Evolutionary conservation across 2,797 vertebrate species (phyloP), one percentile per base, ranked within the genome.

Genomic region (Esox lucius): DNA sequence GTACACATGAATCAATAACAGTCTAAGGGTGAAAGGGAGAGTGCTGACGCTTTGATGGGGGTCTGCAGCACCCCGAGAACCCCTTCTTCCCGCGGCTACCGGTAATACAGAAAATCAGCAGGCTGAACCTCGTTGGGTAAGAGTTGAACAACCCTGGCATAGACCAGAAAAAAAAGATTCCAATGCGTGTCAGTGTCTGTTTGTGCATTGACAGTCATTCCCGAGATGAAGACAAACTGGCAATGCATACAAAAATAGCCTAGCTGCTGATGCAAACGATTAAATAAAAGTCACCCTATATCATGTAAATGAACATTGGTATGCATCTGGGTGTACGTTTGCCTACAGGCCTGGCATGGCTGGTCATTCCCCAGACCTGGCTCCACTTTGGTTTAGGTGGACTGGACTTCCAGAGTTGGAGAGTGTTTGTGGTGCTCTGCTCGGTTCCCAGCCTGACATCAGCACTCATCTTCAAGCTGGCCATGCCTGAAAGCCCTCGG

Each of bases 401-500:
- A 0, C 62, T 92, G 76, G 53, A 88, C 72, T 91, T 94, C 61
- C 86, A 92, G 78, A 94, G 92, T 83, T 95, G 94, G 94, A 87
- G 93, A 65, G 13, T 94, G 71, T 95, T 94, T 68, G 93, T 95
- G 88, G 80, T 90, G 28, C 85, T 95, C 16, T 95, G 94, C 85
- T 93, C 94, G 0, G 28, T 94, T 12, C 94, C 94, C 49, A 94
- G 94, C 82, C 83, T 94, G 79, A 83, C 90, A 8, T 94, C 94
- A 0, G 94, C 93, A 0, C 15, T 94, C 31, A n/a, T 93, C 72
- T 94, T 94, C 80, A 82, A 48, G 61, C 33, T 92, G 12, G 71
- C 90, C 49, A 89, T 95, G 92, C 93, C 94, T 0, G 94, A 95
- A 71, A 95, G 94, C 84, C 94, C 94, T 19, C 94, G 88, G 87